Evolutionary conservation across 2,888 invertebrate genomes (phyloP), one percentile per base, ranked within the genome.

Genomic region (Eupeodes luniger): DNA sequence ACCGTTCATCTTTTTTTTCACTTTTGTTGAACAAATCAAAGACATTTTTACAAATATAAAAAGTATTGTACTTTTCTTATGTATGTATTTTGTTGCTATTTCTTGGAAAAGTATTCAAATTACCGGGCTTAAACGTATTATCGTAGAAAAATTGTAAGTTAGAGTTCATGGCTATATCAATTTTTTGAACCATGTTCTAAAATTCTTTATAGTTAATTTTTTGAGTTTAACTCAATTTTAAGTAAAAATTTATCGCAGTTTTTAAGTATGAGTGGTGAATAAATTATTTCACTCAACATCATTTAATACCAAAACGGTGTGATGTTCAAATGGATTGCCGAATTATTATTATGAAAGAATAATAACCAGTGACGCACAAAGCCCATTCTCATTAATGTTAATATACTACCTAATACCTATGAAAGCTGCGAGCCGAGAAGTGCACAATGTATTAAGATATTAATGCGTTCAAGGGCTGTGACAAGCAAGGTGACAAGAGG

Each of bases 301-400:
- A 27, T 11, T 19, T 34, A 61, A 14, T 11, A 55, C 40, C 40
- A 9, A 40, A 40, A 44, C 14, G 14, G 1, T 27, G 27, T 14
- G 4, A 19, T 36, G 36, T 59, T 59, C 47, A 49, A 14, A 49
- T 62, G 40, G 44, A 66, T 66, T 49, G 49, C 49, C 66, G n/a
- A 66, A 66, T 49, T 47, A 49, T 14, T 1, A 66, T 66, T 66
- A 66, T 66, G 66, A 66, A 66, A 66, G 66, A 66, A 27, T 47
- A 66, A n/a, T 49, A 55, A 2, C 49, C 9, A 49, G 47, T 66
- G 36, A 69, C 67, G 66, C 66, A 66, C 66, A 27, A 10, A 49
- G 27, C 47, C 49, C 27, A 66, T 47, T 49, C 66, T 16, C 64
- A 49, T 66, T 49, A 49, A n/a, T 49, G 19, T 47, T 47, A 27